Conservation (phyloP, 2,797 vertebrate species). For the Alca torda region DNA sequence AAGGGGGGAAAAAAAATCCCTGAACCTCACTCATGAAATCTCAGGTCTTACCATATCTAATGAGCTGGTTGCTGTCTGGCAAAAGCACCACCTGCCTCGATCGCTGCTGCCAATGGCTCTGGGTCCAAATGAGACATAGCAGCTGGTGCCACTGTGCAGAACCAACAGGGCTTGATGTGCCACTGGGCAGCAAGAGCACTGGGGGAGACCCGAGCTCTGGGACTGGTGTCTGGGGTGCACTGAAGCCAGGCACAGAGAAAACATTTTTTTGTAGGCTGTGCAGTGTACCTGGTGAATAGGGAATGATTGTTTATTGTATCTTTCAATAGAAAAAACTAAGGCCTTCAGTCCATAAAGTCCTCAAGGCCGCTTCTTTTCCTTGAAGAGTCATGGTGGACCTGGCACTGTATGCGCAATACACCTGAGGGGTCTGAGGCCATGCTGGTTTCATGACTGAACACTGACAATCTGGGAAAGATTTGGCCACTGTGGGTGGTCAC, state of each 20-base stretch:
- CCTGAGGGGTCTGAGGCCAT: not conserved
- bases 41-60: not conserved
- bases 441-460: not conserved
- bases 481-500: not conserved
- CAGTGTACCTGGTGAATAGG: not conserved
- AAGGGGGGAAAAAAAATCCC: not conserved
- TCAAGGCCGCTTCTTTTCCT: not conserved
- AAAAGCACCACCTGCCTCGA: not conserved
- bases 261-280: not conserved
- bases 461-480: not conserved
- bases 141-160: rapidly evolving
- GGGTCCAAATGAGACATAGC: rapidly evolving
- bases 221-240: not conserved
- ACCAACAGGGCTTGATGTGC: not conserved
- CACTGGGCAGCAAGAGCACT: not conserved
- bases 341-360: not conserved
- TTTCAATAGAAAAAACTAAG: not conserved
- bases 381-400: rapidly evolving
- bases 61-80: not conserved
- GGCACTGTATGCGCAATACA: not conserved
- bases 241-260: not conserved
- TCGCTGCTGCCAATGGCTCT: rapidly evolving
- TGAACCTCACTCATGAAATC: not conserved
- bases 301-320: not conserved
- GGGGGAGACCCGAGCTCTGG: not conserved